These are phyloP conservation scores for Zophobas atratus DNA, from an alignment of 1,140 invertebrate genomes.

Conservation along the genomic window DNA sequence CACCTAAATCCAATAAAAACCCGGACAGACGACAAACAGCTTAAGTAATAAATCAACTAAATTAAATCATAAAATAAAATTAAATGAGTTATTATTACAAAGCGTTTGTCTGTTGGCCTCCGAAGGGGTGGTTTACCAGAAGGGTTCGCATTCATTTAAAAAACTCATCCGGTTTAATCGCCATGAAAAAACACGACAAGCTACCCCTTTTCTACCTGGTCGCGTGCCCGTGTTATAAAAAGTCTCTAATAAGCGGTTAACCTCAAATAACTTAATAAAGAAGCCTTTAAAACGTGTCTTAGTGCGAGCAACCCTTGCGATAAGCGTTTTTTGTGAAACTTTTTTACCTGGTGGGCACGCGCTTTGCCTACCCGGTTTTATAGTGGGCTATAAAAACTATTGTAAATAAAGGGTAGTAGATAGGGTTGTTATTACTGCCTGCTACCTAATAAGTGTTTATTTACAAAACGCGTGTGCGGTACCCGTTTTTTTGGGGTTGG, in stretches of 20 bases:
- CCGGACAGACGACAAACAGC: too few species aligned
- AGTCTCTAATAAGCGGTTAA: constrained; percentile 64
- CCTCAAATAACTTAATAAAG: constrained; percentile 66
- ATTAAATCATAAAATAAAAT: too few species aligned
- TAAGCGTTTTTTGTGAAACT: constrained; percentile 56
- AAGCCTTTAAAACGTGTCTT: constrained; percentile 59
- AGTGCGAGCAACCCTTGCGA: constrained; percentile 56
- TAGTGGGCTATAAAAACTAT: constrained; percentile 54
- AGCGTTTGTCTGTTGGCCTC: neutral
- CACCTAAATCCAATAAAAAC: too few species aligned
- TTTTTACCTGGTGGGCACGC: constrained; percentile 62
- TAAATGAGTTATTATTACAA: neutral
- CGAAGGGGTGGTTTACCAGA: neutral
- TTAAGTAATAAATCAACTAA: too few species aligned
- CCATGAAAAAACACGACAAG: constrained; percentile 48
- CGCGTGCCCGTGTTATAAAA: constrained; percentile 63
- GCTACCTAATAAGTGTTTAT: constrained; percentile 50
- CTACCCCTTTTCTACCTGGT: constrained; percentile 61
- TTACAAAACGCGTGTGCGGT: constrained; percentile 39
- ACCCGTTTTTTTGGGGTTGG: constrained; percentile 23
- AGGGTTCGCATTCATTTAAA: constrained; percentile 17
- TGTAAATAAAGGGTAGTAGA: constrained; percentile 59
- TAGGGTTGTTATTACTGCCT: constrained; percentile 35
- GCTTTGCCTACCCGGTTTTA: constrained; percentile 49
- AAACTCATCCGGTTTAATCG: constrained; percentile 46